Evolutionary conservation across 2,113 vertebrate species (phyloP).

Genomic region (Pterophyllum scalare): DNA sequence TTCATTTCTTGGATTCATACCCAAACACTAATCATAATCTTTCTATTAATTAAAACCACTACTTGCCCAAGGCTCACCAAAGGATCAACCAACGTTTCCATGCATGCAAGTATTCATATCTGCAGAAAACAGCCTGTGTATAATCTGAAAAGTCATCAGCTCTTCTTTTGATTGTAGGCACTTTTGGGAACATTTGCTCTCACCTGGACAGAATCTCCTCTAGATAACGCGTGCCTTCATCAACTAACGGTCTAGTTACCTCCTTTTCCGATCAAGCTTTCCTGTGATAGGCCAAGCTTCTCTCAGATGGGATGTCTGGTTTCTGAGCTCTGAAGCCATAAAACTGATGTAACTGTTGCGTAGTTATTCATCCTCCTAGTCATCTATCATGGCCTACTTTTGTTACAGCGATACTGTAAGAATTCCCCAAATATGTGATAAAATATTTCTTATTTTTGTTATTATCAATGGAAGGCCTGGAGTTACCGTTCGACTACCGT

Average conservation of each 20-base stretch:
- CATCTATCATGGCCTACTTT: too few species aligned
- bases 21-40: not conserved
- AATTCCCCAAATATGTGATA: not conserved
- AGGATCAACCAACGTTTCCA: not conserved
- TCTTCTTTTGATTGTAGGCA: not conserved
- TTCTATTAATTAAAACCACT: too few species aligned
- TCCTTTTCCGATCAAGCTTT: too few species aligned
- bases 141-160: not conserved
- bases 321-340: not conserved
- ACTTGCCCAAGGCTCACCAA: not conserved
- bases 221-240: too few species aligned
- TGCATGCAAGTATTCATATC: not conserved
- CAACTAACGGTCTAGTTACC: too few species aligned
- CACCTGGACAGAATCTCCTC: not conserved
- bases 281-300: too few species aligned
- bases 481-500: not conserved
- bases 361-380: too few species aligned
- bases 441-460: not conserved
- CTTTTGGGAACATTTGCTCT: not conserved
- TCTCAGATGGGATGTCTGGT: not conserved
- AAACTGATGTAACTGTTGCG: not conserved
- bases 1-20: not conserved
- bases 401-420: not conserved
- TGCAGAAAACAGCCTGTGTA: not conserved
- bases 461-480: not conserved